Evolutionary conservation across 1,140 invertebrate genomes (phyloP).

Genomic region (Cotesia chilonis): DNA sequence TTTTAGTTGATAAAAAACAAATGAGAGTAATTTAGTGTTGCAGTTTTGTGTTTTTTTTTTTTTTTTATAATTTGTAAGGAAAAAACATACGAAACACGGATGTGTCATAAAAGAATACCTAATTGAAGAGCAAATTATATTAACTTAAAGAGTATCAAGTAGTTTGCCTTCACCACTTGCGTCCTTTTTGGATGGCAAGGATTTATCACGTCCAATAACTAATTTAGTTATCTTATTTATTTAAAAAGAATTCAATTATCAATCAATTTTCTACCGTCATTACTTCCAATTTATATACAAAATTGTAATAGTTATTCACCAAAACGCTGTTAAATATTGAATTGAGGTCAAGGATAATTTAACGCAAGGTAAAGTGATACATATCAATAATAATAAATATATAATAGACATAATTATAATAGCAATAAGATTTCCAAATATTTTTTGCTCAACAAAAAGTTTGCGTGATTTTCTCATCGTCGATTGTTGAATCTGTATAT

Average conservation of each 20-base stretch:
- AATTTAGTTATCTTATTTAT: slow-evolving; percentile 17
- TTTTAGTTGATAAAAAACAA: background rate
- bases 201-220: slow-evolving; percentile 6
- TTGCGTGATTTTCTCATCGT: slow-evolving; percentile 14
- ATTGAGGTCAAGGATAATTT: slow-evolving; percentile 5
- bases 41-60: background rate
- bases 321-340: background rate
- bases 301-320: background rate
- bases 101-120: background rate
- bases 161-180: slow-evolving; percentile 25
- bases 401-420: background rate
- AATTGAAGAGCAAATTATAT: slow-evolving; percentile 13
- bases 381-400: background rate
- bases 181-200: slow-evolving; percentile 22
- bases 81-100: slow-evolving; percentile 15
- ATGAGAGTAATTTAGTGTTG: too few species aligned
- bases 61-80: background rate
- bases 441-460: background rate
- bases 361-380: background rate
- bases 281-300: background rate
- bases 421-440: slow-evolving; percentile 5
- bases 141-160: background rate
- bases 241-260: slow-evolving; percentile 12
- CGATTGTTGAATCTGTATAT: slow-evolving; percentile 17
- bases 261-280: background rate